phyloP scores from a whole-genome alignment of 2,888 invertebrate genomes.

The Rotaria macrura region DNA sequence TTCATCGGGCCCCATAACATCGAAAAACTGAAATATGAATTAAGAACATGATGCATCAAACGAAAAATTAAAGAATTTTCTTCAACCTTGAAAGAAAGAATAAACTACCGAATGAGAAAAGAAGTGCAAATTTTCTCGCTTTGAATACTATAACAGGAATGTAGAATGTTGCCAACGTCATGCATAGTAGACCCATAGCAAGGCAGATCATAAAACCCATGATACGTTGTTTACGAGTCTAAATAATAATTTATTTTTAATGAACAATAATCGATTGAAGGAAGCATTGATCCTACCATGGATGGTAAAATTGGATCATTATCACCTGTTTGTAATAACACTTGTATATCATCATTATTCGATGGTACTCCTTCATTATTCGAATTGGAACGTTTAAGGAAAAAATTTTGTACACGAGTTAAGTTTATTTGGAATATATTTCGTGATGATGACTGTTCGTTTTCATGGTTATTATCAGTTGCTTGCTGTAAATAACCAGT shows the following conservation, averaged over 20 bases:
- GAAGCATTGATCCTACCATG: neutral
- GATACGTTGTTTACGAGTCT: conserved; percentile 62
- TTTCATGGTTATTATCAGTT: neutral
- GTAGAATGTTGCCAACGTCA: conserved; percentile 76
- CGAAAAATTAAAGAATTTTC: neutral
- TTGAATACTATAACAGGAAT: conserved; percentile 81
- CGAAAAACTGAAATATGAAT: conserved; percentile 62
- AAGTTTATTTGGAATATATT: neutral
- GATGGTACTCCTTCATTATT: neutral
- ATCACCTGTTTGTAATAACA: neutral
- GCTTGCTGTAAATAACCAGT: neutral
- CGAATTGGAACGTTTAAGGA: neutral
- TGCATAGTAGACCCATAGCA: conserved; percentile 76
- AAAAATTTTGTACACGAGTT: neutral
- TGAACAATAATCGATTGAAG: no score
- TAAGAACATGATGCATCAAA: no score
- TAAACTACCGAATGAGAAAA: conserved; percentile 82
- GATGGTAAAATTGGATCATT: neutral
- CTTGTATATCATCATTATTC: neutral
- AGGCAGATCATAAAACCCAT: conserved; percentile 77
- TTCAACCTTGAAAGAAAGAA: conserved; percentile 77
- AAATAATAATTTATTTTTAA: neutral
- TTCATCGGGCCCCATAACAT: conserved; percentile 85
- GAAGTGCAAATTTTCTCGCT: conserved; percentile 83
- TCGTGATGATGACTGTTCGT: neutral